Evolutionary conservation across 1,140 invertebrate species (phyloP), one percentile per base, ranked within the genome.

Genomic region (Conus betulinus): DNA sequence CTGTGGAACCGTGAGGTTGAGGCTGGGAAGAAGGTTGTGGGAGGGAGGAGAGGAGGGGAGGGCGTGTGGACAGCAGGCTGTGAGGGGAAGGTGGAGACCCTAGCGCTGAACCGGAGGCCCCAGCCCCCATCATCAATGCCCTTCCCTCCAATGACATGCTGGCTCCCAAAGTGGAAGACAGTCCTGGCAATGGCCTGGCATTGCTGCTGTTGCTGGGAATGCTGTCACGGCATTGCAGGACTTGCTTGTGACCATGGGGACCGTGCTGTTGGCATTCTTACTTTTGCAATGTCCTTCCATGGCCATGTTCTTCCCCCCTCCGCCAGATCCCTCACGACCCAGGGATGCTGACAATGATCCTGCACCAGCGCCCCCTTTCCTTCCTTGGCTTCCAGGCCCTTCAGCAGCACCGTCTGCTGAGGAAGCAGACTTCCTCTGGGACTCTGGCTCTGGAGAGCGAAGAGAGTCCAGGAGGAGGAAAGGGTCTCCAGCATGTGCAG

Each of bases 401-500:
- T 53, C 76, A 63, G 20, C 57, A 39, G 67, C 11, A 53, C 60
- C n/a, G 8, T 63, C 63, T 15, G 55, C 53, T 39, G 83, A 20
- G 53, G 83, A 52, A 13, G 74, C 20, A 8, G 84, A 85, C 20
- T 78, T 84, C 39, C 84, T 74, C 76, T 89, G 88, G 39, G 76
- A 87, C 23, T 92, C 91, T 8, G 90, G 88, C 51, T 85, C 76
- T 39, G 90, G 90, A 55, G 92, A 91, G 13, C 85, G 81, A 17
- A 90, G 81, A 20, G 88, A 74, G 86, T 91, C 87, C 6, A 90
- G 83, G 52, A 91, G 87, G 74, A 88, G 87, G 53, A 88, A 90
- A 15, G 91, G 86, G 74, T 91, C 91, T 63, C 85, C 86, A 39
- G 89, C 89, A 63, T 93, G 91, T 7, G 89, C 87, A 67, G 87